These are phyloP conservation scores for Campoletis sonorensis DNA, from an alignment of 1,140 invertebrate species.

Conservation along the genomic window DNA sequence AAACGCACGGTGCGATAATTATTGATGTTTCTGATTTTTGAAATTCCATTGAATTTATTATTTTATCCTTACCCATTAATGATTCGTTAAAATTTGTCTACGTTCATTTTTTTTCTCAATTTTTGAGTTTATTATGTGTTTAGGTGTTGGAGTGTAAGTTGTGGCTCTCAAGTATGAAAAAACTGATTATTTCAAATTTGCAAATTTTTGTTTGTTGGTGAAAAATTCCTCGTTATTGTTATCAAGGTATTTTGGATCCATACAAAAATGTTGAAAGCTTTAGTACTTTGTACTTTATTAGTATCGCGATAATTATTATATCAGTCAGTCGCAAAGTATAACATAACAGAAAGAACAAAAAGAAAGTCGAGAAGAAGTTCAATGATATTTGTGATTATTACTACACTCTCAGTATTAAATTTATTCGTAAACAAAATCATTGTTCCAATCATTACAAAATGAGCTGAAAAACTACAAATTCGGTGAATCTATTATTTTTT, in stretches of 20 bases:
- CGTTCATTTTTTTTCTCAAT: background rate
- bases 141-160: conserved; percentile 4
- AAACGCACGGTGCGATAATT: conserved; percentile 42
- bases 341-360: background rate
- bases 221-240: conserved; percentile 23
- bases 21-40: conserved; percentile 27
- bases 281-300: conserved; percentile 42
- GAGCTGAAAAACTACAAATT: background rate
- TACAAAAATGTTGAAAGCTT: conserved; percentile 42
- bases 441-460: background rate
- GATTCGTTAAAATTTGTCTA: conserved; percentile 42
- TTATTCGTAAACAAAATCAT: background rate
- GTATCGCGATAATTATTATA: conserved; percentile 27
- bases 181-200: conserved; percentile 39
- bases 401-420: background rate
- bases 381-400: background rate
- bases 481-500: background rate
- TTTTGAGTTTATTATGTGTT: background rate
- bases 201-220: conserved; percentile 2
- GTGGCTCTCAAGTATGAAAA: conserved; percentile 20
- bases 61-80: conserved; percentile 45
- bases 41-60: conserved; percentile 13
- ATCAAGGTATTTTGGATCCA: background rate
- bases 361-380: background rate
- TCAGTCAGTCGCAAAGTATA: conserved; percentile 21